A percentile compares a stretch with the other conserved stretches of the same genome.
These are phyloP conservation scores for Moxostoma hubbsi DNA, from an alignment of 2,797 vertebrate genomes.

Conservation along the genomic window DNA sequence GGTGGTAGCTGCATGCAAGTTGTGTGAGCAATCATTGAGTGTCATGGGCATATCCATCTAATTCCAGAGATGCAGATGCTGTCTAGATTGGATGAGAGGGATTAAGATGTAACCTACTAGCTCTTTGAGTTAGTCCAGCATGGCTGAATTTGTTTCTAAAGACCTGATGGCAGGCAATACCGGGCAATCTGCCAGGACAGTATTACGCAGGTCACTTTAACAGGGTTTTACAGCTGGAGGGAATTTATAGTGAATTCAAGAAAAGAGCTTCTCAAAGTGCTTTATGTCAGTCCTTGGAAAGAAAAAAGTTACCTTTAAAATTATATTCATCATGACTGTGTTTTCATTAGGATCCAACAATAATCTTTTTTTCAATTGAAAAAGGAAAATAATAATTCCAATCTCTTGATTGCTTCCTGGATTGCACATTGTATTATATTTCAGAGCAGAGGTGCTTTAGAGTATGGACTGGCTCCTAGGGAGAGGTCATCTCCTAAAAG, in stretches of 20 bases:
- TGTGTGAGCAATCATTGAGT: conserved; percentile 32
- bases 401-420: conserved; percentile 67
- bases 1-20: conserved; percentile 56
- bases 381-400: conserved; percentile 58
- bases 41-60: conserved; percentile 66
- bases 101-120: conserved; percentile 77
- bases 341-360: conserved; percentile 8
- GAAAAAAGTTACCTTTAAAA: conserved; percentile 35
- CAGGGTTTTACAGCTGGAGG: conserved; percentile 56
- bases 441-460: conserved; percentile 55
- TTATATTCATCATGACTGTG: conserved; percentile 48
- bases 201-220: conserved; percentile 68
- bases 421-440: conserved; percentile 69
- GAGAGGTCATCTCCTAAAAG: conserved; percentile 75
- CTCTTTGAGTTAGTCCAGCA: conserved; percentile 54
- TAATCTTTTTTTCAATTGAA: conserved; percentile 20
- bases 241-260: conserved; percentile 46
- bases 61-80: conserved; percentile 71
- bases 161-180: conserved; percentile 42
- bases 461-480: conserved; percentile 63
- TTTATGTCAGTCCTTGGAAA: conserved; percentile 54
- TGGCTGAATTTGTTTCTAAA: conserved; percentile 54
- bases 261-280: conserved; percentile 60
- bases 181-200: conserved; percentile 49
- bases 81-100: conserved; percentile 71